A percentile compares a stretch with the other conserved stretches of the same genome.
Evolutionary conservation across 2,797 vertebrate species (phyloP).

Genomic region (Melanitta fusca): DNA sequence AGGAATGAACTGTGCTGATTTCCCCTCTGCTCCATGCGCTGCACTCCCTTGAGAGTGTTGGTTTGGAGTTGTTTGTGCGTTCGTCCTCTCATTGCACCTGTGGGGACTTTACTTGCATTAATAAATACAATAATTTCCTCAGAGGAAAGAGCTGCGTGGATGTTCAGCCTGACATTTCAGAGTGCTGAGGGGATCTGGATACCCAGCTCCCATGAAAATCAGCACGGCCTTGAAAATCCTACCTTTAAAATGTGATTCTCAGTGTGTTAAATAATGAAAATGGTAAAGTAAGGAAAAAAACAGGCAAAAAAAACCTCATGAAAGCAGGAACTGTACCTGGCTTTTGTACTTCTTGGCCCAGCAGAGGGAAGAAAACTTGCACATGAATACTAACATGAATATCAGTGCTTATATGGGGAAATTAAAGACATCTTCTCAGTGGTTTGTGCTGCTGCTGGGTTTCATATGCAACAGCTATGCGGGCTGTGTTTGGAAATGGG

Average conservation of each 20-base stretch:
- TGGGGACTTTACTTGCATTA: background rate
- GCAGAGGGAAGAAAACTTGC: background rate
- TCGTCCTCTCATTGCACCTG: background rate
- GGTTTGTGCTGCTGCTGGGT: background rate
- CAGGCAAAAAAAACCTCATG: background rate
- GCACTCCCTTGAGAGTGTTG: fast-evolving
- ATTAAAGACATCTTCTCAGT: background rate
- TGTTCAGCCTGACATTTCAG: background rate
- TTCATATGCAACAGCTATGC: background rate
- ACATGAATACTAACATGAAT: background rate
- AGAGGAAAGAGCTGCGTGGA: slow-evolving; percentile 14
- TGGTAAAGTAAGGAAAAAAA: background rate
- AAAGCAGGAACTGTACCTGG: background rate
- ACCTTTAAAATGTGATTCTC: background rate
- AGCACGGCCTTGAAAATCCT: background rate
- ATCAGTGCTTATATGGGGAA: background rate
- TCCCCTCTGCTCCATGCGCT: fast-evolving
- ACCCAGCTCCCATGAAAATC: background rate
- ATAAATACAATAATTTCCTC: background rate
- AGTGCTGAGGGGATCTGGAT: background rate
- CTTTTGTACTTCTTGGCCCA: background rate
- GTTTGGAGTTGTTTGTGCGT: background rate
- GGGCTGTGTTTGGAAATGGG: slow-evolving; percentile 3
- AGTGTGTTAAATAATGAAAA: background rate
- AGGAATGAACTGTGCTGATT: fast-evolving